A percentile compares a stretch with the other conserved stretches of the same genome.
Evolutionary conservation across 1,140 invertebrate genomes (phyloP).

Genomic region (Aporrectodea caliginosa): DNA sequence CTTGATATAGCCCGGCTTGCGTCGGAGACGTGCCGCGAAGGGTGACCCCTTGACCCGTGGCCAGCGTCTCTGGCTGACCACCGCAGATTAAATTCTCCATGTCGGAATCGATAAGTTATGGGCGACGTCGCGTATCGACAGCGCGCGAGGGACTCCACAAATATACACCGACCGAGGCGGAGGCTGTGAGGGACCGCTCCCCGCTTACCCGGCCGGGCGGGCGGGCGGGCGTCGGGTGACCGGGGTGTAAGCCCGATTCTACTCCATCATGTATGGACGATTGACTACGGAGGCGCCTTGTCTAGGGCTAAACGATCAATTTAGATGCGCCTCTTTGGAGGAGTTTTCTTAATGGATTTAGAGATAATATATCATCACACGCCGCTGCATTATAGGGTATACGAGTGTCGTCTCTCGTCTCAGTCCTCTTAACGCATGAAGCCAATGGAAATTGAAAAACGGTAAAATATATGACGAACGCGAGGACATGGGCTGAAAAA

Average conservation of each 20-base stretch:
- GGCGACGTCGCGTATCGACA: not conserved
- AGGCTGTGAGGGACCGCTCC: too few species aligned
- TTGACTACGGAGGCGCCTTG: not conserved
- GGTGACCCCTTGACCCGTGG: not conserved
- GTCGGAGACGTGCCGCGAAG: too few species aligned
- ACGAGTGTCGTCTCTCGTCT: too few species aligned
- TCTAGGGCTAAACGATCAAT: not conserved
- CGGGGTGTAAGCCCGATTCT: not conserved
- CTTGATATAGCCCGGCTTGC: not conserved
- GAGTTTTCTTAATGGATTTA: not conserved
- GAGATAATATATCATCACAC: conserved; percentile 1
- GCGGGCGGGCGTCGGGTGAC: too few species aligned
- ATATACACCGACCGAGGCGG: too few species aligned
- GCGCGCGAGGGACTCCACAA: too few species aligned
- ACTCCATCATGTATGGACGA: not conserved
- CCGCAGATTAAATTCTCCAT: not conserved
- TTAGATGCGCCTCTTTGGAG: not conserved
- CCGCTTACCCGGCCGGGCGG: too few species aligned
- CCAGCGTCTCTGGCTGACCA: not conserved
- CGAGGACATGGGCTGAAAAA: too few species aligned
- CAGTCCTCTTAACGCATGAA: too few species aligned
- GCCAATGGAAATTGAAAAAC: too few species aligned
- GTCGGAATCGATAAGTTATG: not conserved
- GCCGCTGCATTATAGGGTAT: too few species aligned
- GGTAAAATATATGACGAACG: too few species aligned